Percentiles rank a stretch among this genome's conserved stretches.
Evolutionary conservation across 2,888 invertebrate genomes (phyloP).

Genomic region (Eristalinus sepulchralis): DNA sequence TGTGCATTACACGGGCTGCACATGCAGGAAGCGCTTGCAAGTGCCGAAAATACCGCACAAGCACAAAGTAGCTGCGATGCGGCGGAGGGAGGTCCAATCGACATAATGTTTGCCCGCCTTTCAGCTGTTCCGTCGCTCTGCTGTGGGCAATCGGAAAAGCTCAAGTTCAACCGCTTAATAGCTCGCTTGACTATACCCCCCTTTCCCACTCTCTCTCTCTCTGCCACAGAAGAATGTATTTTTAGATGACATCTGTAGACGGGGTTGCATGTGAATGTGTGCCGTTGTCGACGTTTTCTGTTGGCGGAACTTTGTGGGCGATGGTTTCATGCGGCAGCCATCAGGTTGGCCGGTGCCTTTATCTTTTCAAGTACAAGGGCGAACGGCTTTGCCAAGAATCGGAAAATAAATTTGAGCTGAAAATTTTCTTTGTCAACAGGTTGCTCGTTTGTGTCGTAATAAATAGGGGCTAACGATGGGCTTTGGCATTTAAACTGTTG

Average conservation of each 20-base stretch:
- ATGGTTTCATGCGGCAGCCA: not conserved
- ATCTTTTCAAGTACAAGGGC: conserved; percentile 42
- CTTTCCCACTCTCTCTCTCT: not conserved
- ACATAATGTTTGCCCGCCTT: not conserved
- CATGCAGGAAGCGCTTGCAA: not conserved
- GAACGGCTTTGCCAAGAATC: conserved; percentile 15
- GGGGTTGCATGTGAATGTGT: not conserved
- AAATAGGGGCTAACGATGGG: not conserved
- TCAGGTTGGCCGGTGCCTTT: conserved; percentile 12
- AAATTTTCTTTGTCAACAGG: not conserved
- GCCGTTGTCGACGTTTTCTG: conserved; percentile 31
- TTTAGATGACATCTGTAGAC: not conserved
- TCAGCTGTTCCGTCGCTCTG: not conserved
- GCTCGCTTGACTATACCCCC: not conserved
- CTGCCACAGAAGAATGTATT: not conserved
- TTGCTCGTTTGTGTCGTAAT: not conserved
- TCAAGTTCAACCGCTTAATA: conserved; percentile 32
- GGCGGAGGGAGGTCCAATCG: not conserved
- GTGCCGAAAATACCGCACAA: not conserved
- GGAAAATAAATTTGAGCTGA: not conserved
- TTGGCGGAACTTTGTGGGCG: not conserved
- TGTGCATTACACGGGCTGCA: not conserved
- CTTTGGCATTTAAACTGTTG: not conserved
- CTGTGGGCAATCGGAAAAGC: conserved; percentile 25
- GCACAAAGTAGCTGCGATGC: not conserved